phyloP scores from a whole-genome alignment of 2,113 vertebrate genomes.

The Sceloporus tristichus region DNA sequence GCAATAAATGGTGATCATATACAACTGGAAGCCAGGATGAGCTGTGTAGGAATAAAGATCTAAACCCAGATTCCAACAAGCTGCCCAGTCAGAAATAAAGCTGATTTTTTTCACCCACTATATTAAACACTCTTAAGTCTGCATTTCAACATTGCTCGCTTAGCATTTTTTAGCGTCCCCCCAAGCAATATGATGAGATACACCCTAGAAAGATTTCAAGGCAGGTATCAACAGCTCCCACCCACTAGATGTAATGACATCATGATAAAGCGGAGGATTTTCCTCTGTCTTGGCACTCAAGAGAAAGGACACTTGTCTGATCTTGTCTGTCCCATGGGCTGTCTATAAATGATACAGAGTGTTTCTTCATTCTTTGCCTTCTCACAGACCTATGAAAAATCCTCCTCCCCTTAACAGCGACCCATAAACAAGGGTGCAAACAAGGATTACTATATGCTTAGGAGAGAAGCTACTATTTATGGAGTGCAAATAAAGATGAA shows the following conservation, averaged over 20 bases:
- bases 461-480: neutral
- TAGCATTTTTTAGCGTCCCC: slow-evolving; percentile 31
- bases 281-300: slow-evolving; percentile 33
- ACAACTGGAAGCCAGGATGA: neutral
- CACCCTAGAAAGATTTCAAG: slow-evolving; percentile 28
- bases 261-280: slow-evolving; percentile 22
- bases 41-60: neutral
- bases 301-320: slow-evolving; percentile 24
- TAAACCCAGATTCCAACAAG: neutral
- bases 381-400: slow-evolving; percentile 44
- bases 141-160: slow-evolving; percentile 35
- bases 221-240: slow-evolving; percentile 45
- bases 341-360: neutral
- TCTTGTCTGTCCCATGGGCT: slow-evolving; percentile 42
- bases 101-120: neutral
- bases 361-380: slow-evolving; percentile 45
- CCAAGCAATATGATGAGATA: slow-evolving; percentile 42
- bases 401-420: slow-evolving; percentile 21
- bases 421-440: slow-evolving; percentile 24
- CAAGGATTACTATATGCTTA: neutral
- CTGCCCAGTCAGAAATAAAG: slow-evolving; percentile 5
- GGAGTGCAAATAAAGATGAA: slow-evolving; percentile 34
- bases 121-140: slow-evolving; percentile 17
- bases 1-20: neutral
- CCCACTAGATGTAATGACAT: neutral